Evolutionary conservation across 23 tunicate species (phyloP).

Genomic region (Trididemnum nubilum): DNA sequence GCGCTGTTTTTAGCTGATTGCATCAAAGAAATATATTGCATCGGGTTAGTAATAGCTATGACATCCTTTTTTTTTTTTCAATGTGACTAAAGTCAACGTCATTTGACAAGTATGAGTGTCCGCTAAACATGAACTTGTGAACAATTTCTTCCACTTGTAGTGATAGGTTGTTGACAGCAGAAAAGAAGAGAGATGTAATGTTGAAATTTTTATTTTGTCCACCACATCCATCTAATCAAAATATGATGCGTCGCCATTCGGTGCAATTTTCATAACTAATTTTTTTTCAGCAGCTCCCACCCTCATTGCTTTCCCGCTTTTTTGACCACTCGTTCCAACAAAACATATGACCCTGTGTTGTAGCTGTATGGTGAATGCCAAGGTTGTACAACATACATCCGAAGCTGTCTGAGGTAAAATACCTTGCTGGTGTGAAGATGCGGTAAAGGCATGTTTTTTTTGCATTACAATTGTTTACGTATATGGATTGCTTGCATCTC

Average conservation of each 20-base stretch:
- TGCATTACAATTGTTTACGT: conserved; percentile 7
- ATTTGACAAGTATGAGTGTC: conserved; percentile 15
- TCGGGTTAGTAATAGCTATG: background rate
- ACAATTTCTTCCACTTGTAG: background rate
- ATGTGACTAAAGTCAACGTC: conserved; percentile 19
- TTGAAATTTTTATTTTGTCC: conserved; percentile 7
- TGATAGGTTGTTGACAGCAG: background rate
- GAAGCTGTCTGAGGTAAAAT: background rate
- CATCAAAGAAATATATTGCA: background rate
- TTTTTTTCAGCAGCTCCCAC: background rate
- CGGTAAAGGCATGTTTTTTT: conserved; percentile 12
- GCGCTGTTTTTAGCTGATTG: background rate
- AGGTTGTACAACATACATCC: conserved; percentile 21
- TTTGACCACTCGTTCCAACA: background rate
- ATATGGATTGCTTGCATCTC: background rate
- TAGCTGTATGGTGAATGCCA: background rate
- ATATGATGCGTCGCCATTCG: background rate
- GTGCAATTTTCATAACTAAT: background rate
- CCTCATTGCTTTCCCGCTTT: background rate
- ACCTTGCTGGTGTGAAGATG: conserved; percentile 3
- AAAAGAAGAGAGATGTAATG: background rate
- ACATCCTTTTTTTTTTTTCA: conserved; percentile 12
- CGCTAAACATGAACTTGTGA: conserved; percentile 17
- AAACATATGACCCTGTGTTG: conserved; percentile 10
- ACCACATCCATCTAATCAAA: conserved; percentile 7